Evolutionary conservation across 1,140 invertebrate species (phyloP).

Genomic region (Micrasema longulum): DNA sequence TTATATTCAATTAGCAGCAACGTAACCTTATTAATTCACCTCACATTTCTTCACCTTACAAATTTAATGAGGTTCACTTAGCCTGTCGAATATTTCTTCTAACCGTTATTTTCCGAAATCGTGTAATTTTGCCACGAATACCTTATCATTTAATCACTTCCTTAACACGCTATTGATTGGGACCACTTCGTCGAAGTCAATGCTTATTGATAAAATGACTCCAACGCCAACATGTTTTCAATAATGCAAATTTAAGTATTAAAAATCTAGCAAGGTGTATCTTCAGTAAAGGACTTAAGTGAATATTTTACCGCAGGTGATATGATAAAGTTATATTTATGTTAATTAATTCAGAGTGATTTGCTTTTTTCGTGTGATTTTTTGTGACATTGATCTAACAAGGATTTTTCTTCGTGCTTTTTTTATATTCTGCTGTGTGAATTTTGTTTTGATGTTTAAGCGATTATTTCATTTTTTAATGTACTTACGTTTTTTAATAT

Average conservation of each 20-base stretch:
- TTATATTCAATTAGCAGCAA: neutral
- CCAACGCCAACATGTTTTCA: no score
- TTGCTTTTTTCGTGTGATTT: no score
- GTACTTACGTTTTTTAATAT: no score
- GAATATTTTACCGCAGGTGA: no score
- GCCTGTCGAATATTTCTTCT: slow-evolving; percentile 23
- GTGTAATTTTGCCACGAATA: slow-evolving; percentile 34
- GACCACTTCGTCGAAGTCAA: slow-evolving; percentile 15
- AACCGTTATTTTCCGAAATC: slow-evolving; percentile 13
- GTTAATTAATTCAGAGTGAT: no score
- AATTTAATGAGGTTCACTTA: neutral
- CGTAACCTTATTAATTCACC: slow-evolving; percentile 28
- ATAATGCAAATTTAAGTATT: no score
- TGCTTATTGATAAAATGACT: no score
- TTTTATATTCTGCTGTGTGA: neutral
- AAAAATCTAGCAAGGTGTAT: no score
- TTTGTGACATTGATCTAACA: neutral
- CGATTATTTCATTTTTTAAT: no score
- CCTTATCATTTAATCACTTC: slow-evolving; percentile 20
- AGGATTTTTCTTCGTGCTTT: neutral
- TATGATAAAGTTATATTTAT: no score
- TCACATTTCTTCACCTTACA: neutral
- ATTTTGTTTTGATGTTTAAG: no score
- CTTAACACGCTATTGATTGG: neutral
- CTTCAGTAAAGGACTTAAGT: no score